Base-by-base conservation (phyloP, 2,888 invertebrate species). In the Euphydryas editha region DNA sequence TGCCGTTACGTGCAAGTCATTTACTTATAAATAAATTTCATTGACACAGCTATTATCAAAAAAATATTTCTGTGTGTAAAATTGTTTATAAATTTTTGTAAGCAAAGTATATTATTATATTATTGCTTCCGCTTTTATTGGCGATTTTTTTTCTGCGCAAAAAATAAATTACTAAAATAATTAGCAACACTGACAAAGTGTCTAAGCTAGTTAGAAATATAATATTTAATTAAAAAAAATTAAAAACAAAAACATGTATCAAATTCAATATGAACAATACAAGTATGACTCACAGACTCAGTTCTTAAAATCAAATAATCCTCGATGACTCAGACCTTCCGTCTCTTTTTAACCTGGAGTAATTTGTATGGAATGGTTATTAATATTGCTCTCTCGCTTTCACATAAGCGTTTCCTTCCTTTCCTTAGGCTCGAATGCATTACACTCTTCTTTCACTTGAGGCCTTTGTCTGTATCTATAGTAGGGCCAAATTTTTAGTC, bases 251-350 rank as follows among this genome's bases (percentile, higher is more conserved):
- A 15, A 21, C 13, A 55, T 20, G 21, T 7, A 56, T 17, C n/a
- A 51, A 24, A 54, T 17, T 51, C 21, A 18, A 21, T 47, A 42
- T 21, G 18, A 46, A 15, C 58, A n/a, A n/a, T n/a, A n/a, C n/a
- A 63, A 62, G 30, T 30, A 20, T 80, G 78, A 80, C 68, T 80
- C 79, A 81, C 64, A n/a, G n/a, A n/a, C 20, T 46, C 1, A 30
- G 30, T 30, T 42, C 51, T 54, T 62, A 57, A 70, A 63, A 69
- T 71, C 71, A 18, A 18, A 69, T 69, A 73, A 76, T 76, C 73
- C 72, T 47, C 63, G 44, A 62, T 81, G 81, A 81, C 69, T 81
- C 81, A 80, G 46, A 59, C 42, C 66, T 39, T 44, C 61, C 62
- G 30, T 76, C 75, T 66, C 73, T 68, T 61, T 77, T 72, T 24